These are phyloP conservation scores for Eupithecia abbreviata DNA, from an alignment of 2,888 invertebrate species.

Conservation along the genomic window DNA sequence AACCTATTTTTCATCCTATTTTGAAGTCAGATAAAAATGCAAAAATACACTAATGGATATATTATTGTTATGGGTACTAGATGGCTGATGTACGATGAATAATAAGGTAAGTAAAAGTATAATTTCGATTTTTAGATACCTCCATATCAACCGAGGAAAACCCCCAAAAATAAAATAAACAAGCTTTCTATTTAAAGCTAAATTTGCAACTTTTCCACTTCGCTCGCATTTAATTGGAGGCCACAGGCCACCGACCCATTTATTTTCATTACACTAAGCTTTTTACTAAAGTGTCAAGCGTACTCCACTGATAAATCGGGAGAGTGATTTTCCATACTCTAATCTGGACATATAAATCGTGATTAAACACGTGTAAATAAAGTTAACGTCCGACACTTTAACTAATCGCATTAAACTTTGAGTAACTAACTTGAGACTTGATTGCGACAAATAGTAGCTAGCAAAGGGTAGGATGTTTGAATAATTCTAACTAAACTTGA, in stretches of 20 bases:
- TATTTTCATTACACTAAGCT: slow-evolving; percentile 48
- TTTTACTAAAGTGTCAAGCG: slow-evolving; percentile 37
- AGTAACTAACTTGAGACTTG: slow-evolving; percentile 22
- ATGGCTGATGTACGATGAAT: neutral
- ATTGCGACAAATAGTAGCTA: slow-evolving; percentile 23
- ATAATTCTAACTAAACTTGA: neutral
- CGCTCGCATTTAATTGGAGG: slow-evolving; percentile 17
- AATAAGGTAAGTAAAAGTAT: neutral
- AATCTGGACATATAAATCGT: slow-evolving; percentile 10
- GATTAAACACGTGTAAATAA: slow-evolving; percentile 23
- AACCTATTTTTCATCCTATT: neutral
- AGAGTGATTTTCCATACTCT: slow-evolving; percentile 46
- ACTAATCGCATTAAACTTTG: slow-evolving; percentile 24
- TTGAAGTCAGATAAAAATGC: neutral
- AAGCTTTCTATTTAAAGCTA: neutral
- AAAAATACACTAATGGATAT: too few relatives aligned
- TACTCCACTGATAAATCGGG: slow-evolving; percentile 42
- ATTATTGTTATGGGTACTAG: too few relatives aligned
- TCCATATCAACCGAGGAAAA: neutral
- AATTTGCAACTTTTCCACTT: slow-evolving; percentile 5
- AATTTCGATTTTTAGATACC: neutral
- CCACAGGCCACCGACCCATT: slow-evolving; percentile 43
- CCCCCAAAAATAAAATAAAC: neutral
- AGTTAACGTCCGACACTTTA: slow-evolving; percentile 23
- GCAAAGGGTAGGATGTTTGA: slow-evolving; percentile 21